Evolutionary conservation across 2,888 invertebrate species (phyloP), one percentile per base, ranked within the genome.

Genomic region (Leptodirus hochenwartii): DNA sequence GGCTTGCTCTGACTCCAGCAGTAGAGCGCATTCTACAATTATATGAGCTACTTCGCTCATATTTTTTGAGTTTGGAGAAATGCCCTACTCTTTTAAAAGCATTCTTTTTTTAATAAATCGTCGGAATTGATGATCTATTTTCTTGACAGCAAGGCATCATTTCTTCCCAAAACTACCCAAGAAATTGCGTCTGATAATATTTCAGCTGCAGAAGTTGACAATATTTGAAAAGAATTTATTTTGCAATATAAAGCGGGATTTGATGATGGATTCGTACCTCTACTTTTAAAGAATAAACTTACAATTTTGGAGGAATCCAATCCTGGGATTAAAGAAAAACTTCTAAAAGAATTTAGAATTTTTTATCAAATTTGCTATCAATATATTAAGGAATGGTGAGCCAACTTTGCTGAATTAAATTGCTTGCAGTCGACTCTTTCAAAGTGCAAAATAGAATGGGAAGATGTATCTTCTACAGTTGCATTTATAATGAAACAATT

Each of bases 31-130:
- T 42, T 39, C 31, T 43, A 23, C 33, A 40, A 31, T 37, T 43
- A 37, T 42, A 32, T 41, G 37, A 42, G n/a, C 39, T 39, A 25
- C 37, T 42, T 12, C 35, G 35, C 31, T 43, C 41, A 34, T 41
- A 43, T 39, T 41, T 44, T 39, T 37, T 43, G 37, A 40, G 39
- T 27, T 25, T 41, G 17, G 41, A 41, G 29, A 43, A 42, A 39
- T 41, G 39, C 39, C 43, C 44, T 26, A 39, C 31, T 39, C 37
- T 44, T 33, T 33, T 44, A 32, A 35, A 40, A 27, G 30, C 31
- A 25, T 42, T 45, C 35, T 45, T 46, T 34, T n/a, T 31, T 41
- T 32, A 34, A 41, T 33, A 38, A 39, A 25, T 30, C 39, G 22
- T 38, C 39, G 27, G 40, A 46, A 36, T 24, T 27, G 30, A 32